A percentile compares a stretch with the other conserved stretches of the same genome.
Conservation (phyloP, 2,888 invertebrate genomes). For the Bombylius discolor region DNA sequence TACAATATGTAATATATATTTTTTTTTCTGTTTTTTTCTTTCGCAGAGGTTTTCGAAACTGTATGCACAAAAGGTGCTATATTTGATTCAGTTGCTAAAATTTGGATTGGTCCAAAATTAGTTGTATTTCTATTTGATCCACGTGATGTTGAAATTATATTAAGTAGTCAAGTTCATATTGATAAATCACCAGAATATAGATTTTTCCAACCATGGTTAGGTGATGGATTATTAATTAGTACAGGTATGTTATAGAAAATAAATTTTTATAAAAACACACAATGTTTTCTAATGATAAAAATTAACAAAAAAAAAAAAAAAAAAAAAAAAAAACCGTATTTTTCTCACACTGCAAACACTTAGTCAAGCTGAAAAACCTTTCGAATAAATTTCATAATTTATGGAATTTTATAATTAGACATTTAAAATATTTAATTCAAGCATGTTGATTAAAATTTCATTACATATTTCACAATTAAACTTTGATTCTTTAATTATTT, state of each 20-base stretch:
- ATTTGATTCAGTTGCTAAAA: constrained; percentile 47
- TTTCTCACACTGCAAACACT: no score
- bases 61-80: constrained; percentile 36
- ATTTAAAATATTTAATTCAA: no score
- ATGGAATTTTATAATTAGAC: no score
- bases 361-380: no score
- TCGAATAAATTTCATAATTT: no score
- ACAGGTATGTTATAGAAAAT: constrained; percentile 44
- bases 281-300: no score
- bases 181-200: constrained; percentile 68
- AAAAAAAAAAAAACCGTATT: no score
- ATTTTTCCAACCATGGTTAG: constrained; percentile 74
- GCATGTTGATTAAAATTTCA: no score
- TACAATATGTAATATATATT: background rate
- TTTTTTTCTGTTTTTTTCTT: background rate
- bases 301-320: no score
- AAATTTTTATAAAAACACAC: no score
- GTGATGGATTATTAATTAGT: constrained; percentile 68
- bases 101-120: constrained; percentile 68
- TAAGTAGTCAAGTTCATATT: constrained; percentile 67
- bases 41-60: constrained; percentile 56
- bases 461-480: no score
- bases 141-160: constrained; percentile 61
- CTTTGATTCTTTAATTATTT: no score
- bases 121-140: constrained; percentile 63